These are phyloP conservation scores for Dermolepida albohirtum DNA, from an alignment of 2,888 invertebrate genomes.

Conservation along the genomic window DNA sequence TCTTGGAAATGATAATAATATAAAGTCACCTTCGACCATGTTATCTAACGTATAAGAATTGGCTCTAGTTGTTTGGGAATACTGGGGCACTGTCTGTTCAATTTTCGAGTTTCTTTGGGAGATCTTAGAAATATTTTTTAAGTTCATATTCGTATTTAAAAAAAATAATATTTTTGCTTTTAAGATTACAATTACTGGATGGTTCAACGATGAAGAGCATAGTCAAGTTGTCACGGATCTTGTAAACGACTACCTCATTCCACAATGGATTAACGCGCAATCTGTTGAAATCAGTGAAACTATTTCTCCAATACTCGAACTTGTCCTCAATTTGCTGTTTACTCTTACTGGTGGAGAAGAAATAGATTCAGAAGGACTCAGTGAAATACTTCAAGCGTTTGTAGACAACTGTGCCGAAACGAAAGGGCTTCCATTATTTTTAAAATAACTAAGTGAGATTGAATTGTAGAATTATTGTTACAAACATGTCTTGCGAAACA, in stretches of 20 bases:
- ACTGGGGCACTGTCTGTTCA: too few relatives aligned
- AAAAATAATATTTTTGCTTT: slow-evolving; percentile 17
- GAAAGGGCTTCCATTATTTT: too few relatives aligned
- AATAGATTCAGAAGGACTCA: background rate
- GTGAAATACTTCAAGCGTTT: background rate
- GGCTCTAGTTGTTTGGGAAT: too few relatives aligned
- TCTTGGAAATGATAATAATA: too few relatives aligned
- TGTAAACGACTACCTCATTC: slow-evolving; percentile 40
- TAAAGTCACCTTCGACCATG: too few relatives aligned
- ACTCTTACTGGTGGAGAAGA: slow-evolving; percentile 2
- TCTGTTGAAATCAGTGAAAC: slow-evolving; percentile 35
- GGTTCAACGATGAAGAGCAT: slow-evolving; percentile 45
- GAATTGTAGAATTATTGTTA: too few relatives aligned
- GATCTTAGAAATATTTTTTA: too few relatives aligned
- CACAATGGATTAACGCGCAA: slow-evolving; percentile 35
- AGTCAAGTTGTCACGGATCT: slow-evolving; percentile 44
- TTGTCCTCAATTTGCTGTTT: slow-evolving; percentile 23
- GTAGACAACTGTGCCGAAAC: background rate
- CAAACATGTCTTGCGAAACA: too few relatives aligned
- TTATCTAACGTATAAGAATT: too few relatives aligned
- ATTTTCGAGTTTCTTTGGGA: too few relatives aligned
- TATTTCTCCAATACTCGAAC: slow-evolving; percentile 38
- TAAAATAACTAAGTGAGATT: too few relatives aligned
- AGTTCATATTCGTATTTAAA: too few relatives aligned
- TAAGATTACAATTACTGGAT: slow-evolving; percentile 45